Percentiles rank a stretch among this genome's conserved stretches.
phyloP scores from a whole-genome alignment of 2,797 vertebrate species.

The Cichlasoma orientale region DNA sequence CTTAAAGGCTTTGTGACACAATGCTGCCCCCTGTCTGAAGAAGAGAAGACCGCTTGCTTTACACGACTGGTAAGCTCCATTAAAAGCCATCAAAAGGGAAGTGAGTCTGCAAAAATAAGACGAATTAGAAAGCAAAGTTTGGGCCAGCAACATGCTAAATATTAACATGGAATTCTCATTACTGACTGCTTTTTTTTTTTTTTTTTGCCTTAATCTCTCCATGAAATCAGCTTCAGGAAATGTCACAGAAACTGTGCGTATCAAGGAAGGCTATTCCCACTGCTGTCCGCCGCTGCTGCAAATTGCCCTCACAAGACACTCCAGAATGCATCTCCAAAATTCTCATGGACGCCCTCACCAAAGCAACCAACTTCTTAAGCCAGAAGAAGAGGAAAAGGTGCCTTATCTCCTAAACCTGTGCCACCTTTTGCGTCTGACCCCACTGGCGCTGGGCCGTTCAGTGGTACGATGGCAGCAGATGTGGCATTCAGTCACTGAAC shows the following conservation, averaged over 20 bases:
- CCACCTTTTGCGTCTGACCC: neutral
- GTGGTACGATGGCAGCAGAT: neutral
- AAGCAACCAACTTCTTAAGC: conserved; percentile 33
- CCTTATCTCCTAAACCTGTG: conserved; percentile 52
- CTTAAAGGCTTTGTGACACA: conserved; percentile 56
- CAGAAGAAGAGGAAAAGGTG: conserved; percentile 72
- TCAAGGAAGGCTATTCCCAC: neutral
- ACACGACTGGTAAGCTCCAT: conserved; percentile 59
- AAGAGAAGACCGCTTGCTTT: conserved; percentile 57
- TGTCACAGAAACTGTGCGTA: conserved; percentile 47
- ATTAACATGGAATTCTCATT: neutral
- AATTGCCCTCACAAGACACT: neutral
- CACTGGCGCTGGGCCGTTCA: neutral
- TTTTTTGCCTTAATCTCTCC: neutral
- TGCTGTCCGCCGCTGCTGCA: conserved; percentile 66
- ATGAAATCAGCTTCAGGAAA: conserved; percentile 59
- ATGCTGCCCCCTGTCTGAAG: conserved; percentile 73
- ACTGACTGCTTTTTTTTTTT: neutral
- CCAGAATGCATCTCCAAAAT: conserved; percentile 64
- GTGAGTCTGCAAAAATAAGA: neutral
- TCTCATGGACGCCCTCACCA: conserved; percentile 61
- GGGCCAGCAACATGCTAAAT: neutral
- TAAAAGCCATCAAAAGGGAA: neutral
- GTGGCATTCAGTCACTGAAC: conserved; percentile 9
- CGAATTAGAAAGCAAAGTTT: neutral